Base-by-base conservation (phyloP, 2,888 invertebrate species). In the Heliconius ismenius region DNA sequence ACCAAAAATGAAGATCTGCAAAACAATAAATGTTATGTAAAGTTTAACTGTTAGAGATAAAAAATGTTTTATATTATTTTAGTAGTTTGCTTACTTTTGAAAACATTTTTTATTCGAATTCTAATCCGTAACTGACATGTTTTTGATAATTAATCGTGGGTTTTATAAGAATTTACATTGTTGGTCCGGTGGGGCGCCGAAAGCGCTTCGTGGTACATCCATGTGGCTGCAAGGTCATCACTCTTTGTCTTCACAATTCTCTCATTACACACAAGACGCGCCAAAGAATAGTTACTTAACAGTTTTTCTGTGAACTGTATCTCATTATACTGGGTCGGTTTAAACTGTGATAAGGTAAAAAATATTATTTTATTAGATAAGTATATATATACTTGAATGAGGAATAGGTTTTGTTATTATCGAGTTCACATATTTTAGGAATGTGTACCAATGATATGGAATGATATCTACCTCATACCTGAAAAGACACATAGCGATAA, bases 231-330 rank as follows among this genome's bases (percentile, higher is more conserved):
- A 91, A 92, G 93, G 92, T 89, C 90, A 84, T 76, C 73, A 82
- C 84, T 88, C 92, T 92, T 92, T 93, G 92, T 93, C 88, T 92
- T 89, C 84, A 83, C 88, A 90, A 89, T 89, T 92, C 91, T 89
- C 90, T 88, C 84, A 85, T 89, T 88, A 89, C 87, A 83, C 79
- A 88, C 86, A 88, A 67, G 67, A 65, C 67, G 76, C 87, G 87
- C 81, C 82, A 86, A 90, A 90, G 88, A 84, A 89, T 91, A 87
- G 87, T 90, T 92, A 91, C 90, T 88, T 90, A 90, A 90, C 84
- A 85, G 88, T 90, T 89, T 87, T 85, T 82, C 84, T 91, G 92
- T 89, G 92, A 92, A 91, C 90, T 84, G 85, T 81, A 83, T 84
- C 84, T 83, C 85, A 83, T 84, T 88, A 87, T 86, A 88, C 83